These are phyloP conservation scores for Haemorhous mexicanus DNA, from an alignment of 2,113 vertebrate genomes.

Conservation along the genomic window DNA sequence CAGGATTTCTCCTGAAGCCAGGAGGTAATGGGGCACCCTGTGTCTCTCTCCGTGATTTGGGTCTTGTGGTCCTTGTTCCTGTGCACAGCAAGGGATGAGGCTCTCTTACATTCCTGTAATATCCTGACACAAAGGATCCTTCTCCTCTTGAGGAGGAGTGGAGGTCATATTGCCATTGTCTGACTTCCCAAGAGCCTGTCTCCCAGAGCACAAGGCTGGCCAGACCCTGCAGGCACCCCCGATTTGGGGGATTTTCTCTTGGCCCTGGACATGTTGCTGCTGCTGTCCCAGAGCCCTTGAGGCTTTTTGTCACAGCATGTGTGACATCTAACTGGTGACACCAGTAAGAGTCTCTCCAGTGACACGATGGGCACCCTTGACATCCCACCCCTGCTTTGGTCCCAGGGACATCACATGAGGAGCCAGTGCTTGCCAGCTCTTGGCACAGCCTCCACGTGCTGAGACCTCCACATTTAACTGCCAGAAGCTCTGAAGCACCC, in stretches of 20 bases:
- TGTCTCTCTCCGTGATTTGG: background rate
- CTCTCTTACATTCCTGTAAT: background rate
- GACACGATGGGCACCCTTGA: background rate
- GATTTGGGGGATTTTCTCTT: background rate
- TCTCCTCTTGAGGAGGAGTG: background rate
- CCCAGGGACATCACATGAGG: fast-evolving
- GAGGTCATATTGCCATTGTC: background rate
- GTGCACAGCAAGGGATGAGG: fast-evolving
- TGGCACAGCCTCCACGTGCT: fast-evolving
- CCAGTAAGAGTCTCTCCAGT: background rate
- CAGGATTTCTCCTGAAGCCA: background rate
- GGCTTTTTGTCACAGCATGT: background rate
- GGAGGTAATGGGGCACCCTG: fast-evolving
- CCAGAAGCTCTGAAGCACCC: background rate
- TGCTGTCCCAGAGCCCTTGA: background rate
- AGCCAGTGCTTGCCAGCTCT: background rate
- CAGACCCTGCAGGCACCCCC: background rate
- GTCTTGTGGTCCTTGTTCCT: background rate
- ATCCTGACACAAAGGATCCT: background rate
- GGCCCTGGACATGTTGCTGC: background rate
- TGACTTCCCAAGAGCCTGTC: background rate
- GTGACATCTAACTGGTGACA: background rate
- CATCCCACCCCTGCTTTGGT: background rate
- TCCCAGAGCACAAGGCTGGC: background rate
- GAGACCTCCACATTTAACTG: background rate